Conservation (phyloP, 2,113 vertebrate species). For the Amphilophus citrinellus region DNA sequence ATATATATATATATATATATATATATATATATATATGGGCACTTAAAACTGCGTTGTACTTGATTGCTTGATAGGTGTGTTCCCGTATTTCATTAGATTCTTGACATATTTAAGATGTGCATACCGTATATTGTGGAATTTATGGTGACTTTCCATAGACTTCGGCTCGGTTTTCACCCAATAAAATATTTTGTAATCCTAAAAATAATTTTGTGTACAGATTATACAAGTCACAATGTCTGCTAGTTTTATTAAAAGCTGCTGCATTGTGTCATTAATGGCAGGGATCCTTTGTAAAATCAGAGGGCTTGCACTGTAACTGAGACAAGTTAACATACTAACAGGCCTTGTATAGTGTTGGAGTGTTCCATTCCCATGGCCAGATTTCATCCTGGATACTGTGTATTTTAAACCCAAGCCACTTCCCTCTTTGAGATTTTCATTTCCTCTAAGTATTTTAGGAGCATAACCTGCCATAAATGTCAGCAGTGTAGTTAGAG, state of each 20-base stretch:
- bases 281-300: conserved; percentile 44
- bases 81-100: conserved; percentile 2
- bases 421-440: conserved; percentile 80
- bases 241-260: conserved; percentile 31
- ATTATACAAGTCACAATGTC: conserved; percentile 20
- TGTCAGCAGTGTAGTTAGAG: conserved; percentile 61
- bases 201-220: conserved; percentile 9
- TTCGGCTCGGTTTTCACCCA: background rate
- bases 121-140: background rate
- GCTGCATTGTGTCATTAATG: conserved; percentile 47
- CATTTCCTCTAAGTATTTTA: conserved; percentile 81
- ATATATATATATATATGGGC: background rate
- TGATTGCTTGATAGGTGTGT: background rate
- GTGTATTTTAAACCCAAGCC: conserved; percentile 74
- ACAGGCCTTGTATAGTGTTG: conserved; percentile 52
- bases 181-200: conserved; percentile 11
- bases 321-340: conserved; percentile 51
- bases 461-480: conserved; percentile 64
- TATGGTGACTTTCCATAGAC: background rate
- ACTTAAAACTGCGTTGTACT: conserved; percentile 7
- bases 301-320: conserved; percentile 39
- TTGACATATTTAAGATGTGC: background rate
- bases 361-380: conserved; percentile 71
- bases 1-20: background rate
- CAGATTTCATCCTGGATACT: conserved; percentile 67